Base-by-base conservation (phyloP, 2,113 vertebrate genomes). In the Cinclus mexicanus region DNA sequence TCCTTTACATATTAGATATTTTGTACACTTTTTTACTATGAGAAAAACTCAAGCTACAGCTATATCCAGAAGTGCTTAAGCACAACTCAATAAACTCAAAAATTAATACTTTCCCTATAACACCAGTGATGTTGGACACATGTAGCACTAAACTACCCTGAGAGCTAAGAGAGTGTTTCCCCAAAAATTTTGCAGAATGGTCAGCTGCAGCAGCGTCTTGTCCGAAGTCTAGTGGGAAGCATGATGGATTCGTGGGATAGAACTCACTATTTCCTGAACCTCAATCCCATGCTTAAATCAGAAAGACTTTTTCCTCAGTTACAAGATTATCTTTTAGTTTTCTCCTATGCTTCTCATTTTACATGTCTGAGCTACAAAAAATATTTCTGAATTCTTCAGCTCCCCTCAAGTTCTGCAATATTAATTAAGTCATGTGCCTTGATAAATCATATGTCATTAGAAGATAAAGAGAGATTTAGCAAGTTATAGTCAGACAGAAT, bases 381-480 rank as follows among this genome's bases (percentile, higher is more conserved):
- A 55, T 21, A 89, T 47, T 96, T 93, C 42, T 93, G 70, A 95
- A 94, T 93, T 78, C 89, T 53, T 74, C 53, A 77, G 59, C n/a
- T 97, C 81, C 56, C 35, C 57, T 56, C 81, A 47, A 46, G 24
- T 42, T 89, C 89, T 90, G 80, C 39, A 96, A 75, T 89, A 95
- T 50, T 94, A 82, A 82, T 94, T 90, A 97, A 96, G 72, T 71
- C 60, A 35, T 77, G 94, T 65, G 25, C 80, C 83, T 95, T 96
- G 86, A 87, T 90, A 97, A 96, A 78, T 80, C 50, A 95, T 72
- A 49, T 96, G 68, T 52, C 91, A 95, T 57, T 87, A 65, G 80
- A 96, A 95, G 95, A 94, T 83, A 96, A 89, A 81, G 77, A 90
- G 52, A 90, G 47, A 94, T 90, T 96, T 95, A 79, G 91, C 87